Percentiles rank a stretch among this genome's conserved stretches.
These are phyloP conservation scores for Cosmia trapezina DNA, from an alignment of 2,888 invertebrate genomes.

Conservation along the genomic window DNA sequence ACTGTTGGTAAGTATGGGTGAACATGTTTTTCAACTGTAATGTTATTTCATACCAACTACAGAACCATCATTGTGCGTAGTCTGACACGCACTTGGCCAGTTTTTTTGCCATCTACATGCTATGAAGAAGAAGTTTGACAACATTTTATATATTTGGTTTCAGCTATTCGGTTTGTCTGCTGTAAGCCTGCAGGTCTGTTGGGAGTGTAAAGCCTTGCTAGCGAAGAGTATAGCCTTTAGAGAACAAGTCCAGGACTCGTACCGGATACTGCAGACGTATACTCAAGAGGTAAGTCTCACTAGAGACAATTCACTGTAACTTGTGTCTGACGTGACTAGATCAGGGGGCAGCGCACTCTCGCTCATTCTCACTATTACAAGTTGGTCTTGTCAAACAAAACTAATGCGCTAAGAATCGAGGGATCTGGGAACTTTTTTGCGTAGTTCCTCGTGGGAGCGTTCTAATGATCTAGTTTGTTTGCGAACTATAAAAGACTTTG, in stretches of 20 bases:
- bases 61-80: no score
- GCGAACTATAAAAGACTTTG: no score
- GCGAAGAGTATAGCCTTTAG: constrained; percentile 74
- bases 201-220: constrained; percentile 80
- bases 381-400: neutral
- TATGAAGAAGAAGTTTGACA: neutral
- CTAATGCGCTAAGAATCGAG: neutral
- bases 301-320: no score
- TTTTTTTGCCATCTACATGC: no score
- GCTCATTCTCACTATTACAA: neutral
- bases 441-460: neutral
- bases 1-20: no score
- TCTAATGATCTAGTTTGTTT: no score
- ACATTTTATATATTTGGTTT: constrained; percentile 46
- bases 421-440: neutral
- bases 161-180: constrained; percentile 72
- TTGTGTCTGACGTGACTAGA: no score
- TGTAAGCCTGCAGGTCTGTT: constrained; percentile 74
- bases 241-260: constrained; percentile 82
- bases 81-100: no score
- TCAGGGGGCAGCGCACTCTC: neutral
- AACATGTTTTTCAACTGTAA: no score
- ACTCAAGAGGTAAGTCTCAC: constrained; percentile 75
- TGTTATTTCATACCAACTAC: no score
- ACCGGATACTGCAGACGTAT: constrained; percentile 80